These are phyloP conservation scores for Iguana delicatissima DNA, from an alignment of 2,797 vertebrate genomes.

Conservation along the genomic window DNA sequence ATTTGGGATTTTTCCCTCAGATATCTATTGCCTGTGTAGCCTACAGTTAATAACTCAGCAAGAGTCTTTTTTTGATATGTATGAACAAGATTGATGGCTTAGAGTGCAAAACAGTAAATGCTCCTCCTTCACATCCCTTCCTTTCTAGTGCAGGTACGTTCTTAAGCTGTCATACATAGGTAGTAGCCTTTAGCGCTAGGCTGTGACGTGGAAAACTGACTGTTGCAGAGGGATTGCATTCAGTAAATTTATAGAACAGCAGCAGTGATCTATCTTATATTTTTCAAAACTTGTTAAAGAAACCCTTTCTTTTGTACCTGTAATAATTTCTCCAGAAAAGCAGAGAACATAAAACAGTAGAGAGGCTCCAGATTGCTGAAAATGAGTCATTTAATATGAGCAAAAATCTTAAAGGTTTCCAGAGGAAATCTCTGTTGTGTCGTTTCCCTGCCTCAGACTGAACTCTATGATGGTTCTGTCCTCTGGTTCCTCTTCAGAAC, in stretches of 20 bases:
- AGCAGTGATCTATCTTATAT: neutral
- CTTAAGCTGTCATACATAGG: too few species aligned
- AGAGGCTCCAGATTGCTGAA: neutral
- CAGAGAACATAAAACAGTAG: neutral
- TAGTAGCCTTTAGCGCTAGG: neutral
- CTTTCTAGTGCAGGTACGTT: neutral
- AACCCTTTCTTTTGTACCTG: neutral
- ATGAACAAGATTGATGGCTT: neutral
- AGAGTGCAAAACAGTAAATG: neutral
- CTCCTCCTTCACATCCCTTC: neutral
- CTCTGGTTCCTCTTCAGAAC: too few species aligned
- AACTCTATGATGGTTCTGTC: neutral
- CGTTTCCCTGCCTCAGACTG: neutral
- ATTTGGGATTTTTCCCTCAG: too few species aligned
- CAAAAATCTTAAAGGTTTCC: neutral
- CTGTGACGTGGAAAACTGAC: neutral
- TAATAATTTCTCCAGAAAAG: neutral
- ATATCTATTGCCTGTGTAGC: neutral
- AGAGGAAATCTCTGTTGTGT: neutral
- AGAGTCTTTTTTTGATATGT: neutral
- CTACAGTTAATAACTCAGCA: neutral
- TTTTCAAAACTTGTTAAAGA: neutral
- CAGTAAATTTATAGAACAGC: neutral
- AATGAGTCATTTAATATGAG: neutral
- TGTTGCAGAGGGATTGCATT: neutral